phyloP scores from a whole-genome alignment of 64 coral and sea anemone genomes.

The Acropora tenuis region DNA sequence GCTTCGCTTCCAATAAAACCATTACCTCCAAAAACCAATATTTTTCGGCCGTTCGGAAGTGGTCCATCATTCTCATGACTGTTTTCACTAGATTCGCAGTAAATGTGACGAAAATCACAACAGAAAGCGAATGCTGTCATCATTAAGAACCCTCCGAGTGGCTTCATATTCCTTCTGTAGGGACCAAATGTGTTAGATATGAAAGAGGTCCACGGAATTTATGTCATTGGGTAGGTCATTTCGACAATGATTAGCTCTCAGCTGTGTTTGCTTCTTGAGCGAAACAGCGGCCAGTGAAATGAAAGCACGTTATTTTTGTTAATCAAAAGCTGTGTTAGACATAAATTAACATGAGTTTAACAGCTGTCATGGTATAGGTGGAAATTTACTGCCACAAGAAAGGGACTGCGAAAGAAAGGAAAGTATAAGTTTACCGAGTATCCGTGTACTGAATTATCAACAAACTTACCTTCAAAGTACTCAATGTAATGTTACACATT shows the following conservation, averaged over 20 bases:
- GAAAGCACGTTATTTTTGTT: slow-evolving; percentile 22
- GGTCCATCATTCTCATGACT: background rate
- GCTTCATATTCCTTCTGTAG: background rate
- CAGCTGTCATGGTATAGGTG: background rate
- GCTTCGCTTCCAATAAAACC: slow-evolving; percentile 94
- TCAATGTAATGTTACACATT: no score
- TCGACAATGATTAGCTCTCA: background rate
- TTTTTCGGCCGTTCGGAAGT: slow-evolving; percentile 5
- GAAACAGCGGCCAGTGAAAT: slow-evolving; percentile 7
- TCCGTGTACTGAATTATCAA: no score
- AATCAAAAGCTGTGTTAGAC: background rate
- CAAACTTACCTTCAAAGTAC: no score
- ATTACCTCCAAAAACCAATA: slow-evolving; percentile 95
- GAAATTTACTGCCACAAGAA: no score
- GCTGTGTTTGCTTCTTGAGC: slow-evolving; percentile 13
- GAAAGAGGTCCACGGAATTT: background rate
- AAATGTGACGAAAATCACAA: background rate
- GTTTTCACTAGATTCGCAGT: background rate
- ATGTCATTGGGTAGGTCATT: background rate
- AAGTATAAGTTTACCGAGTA: no score
- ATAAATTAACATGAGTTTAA: background rate
- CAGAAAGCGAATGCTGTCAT: background rate
- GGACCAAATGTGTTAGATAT: background rate
- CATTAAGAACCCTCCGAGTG: background rate
- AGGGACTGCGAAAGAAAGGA: no score